phyloP scores from a whole-genome alignment of 2,888 invertebrate species.

The Itoplectis maculator region DNA sequence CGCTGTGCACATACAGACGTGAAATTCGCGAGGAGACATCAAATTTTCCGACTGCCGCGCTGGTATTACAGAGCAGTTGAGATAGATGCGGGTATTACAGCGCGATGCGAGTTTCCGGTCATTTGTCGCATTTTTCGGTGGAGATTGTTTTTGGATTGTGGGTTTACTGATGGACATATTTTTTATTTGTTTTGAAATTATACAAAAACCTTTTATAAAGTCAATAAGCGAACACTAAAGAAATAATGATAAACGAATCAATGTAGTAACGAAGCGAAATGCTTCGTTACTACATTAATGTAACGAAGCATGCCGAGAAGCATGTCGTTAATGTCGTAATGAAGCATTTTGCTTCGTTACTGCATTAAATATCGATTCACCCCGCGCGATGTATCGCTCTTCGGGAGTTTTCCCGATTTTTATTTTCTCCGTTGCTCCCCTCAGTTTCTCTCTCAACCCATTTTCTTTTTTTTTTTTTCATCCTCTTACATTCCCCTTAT shows the following conservation, averaged over 20 bases:
- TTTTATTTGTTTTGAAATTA: too few relatives aligned
- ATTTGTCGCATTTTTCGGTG: too few relatives aligned
- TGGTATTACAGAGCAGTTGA: not conserved
- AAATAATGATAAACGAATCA: too few relatives aligned
- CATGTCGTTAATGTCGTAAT: not conserved
- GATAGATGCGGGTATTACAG: too few relatives aligned
- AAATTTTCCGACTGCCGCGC: slow-evolving; percentile 6
- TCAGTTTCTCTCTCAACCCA: slow-evolving; percentile 31
- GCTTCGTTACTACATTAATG: too few relatives aligned
- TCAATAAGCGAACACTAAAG: too few relatives aligned
- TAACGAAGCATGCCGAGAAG: too few relatives aligned
- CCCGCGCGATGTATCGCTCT: slow-evolving; percentile 13
- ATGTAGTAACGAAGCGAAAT: too few relatives aligned
- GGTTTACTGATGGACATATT: not conserved
- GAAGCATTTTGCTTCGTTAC: not conserved
- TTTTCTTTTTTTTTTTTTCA: slow-evolving; percentile 42
- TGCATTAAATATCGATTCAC: slow-evolving; percentile 45
- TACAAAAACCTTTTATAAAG: not conserved
- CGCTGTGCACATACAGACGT: slow-evolving; percentile 4
- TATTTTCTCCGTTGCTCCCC: slow-evolving; percentile 26
- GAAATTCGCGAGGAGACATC: slow-evolving; percentile 26
- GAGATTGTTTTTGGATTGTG: too few relatives aligned
- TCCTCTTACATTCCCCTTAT: slow-evolving; percentile 62
- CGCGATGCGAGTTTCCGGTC: too few relatives aligned
- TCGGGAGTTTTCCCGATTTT: slow-evolving; percentile 52